These are phyloP conservation scores for Microcebus tavaratra DNA, from an alignment of 2,113 vertebrate genomes.

Conservation along the genomic window DNA sequence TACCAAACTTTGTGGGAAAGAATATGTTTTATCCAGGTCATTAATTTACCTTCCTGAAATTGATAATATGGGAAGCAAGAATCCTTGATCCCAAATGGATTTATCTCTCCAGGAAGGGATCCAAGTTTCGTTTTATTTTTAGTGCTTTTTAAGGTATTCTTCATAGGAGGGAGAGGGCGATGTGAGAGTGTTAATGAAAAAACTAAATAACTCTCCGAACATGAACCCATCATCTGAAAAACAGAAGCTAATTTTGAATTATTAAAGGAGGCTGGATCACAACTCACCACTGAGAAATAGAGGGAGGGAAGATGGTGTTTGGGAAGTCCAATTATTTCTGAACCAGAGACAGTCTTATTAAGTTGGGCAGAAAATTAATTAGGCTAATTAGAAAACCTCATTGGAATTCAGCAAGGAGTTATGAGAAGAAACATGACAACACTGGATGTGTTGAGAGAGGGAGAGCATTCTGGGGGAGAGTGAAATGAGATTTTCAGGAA, in stretches of 20 bases:
- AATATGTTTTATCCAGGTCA: background rate
- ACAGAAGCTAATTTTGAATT: conserved; percentile 83
- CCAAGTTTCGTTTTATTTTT: background rate
- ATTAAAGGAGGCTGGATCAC: conserved; percentile 79
- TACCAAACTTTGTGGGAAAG: background rate
- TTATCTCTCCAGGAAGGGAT: conserved; percentile 61
- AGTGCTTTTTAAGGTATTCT: conserved; percentile 40
- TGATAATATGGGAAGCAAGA: conserved; percentile 3
- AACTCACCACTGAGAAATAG: conserved; percentile 75
- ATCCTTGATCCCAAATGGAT: conserved; percentile 54
- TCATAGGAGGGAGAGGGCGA: conserved; percentile 41
- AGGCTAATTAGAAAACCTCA: conserved; percentile 89
- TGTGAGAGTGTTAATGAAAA: conserved; percentile 83
- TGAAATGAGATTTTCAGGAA: conserved; percentile 61
- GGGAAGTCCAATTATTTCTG: conserved; percentile 88
- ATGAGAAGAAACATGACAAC: conserved; percentile 75
- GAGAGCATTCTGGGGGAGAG: conserved; percentile 37
- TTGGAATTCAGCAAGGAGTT: conserved; percentile 86
- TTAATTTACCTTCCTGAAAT: conserved; percentile 36
- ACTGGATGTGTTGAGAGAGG: background rate
- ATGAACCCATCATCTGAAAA: conserved; percentile 77
- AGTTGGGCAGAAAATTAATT: conserved; percentile 91
- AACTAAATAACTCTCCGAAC: conserved; percentile 82
- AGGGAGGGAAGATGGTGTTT: conserved; percentile 83
- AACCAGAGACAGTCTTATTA: conserved; percentile 89